These are phyloP conservation scores for Dinocampus coccinellae DNA, from an alignment of 2,888 invertebrate species.

Conservation along the genomic window DNA sequence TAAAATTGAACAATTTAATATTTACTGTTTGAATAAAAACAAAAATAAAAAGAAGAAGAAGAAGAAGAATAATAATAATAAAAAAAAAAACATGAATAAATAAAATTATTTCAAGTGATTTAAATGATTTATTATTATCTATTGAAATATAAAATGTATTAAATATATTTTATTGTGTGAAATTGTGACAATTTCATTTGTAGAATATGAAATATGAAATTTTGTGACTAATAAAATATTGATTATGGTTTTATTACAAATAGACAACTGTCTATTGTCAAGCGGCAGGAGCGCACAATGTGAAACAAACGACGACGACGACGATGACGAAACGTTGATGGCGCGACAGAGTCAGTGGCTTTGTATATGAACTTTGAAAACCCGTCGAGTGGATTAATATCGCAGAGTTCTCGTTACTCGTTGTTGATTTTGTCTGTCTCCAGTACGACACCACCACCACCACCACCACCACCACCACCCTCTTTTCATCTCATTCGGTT, in stretches of 20 bases:
- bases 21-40: too few species aligned
- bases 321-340: slow-evolving; percentile 37
- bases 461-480: slow-evolving; percentile 11
- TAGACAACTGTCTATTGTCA: slow-evolving; percentile 49
- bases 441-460: slow-evolving; percentile 31
- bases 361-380: slow-evolving; percentile 69
- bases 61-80: neutral
- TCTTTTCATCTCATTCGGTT: slow-evolving; percentile 38
- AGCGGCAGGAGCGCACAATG: slow-evolving; percentile 12
- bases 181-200: neutral
- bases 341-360: slow-evolving; percentile 59
- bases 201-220: neutral
- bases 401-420: slow-evolving; percentile 69
- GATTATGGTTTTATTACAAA: slow-evolving; percentile 67
- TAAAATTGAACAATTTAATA: slow-evolving; percentile 16
- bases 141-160: slow-evolving; percentile 8
- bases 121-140: too few species aligned
- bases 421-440: slow-evolving; percentile 70
- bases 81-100: too few species aligned
- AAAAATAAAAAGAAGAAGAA: too few species aligned
- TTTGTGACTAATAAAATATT: slow-evolving; percentile 60
- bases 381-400: slow-evolving; percentile 70
- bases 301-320: slow-evolving; percentile 33
- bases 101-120: too few species aligned
- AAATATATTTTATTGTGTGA: slow-evolving; percentile 2